phyloP scores from a whole-genome alignment of 2,797 vertebrate genomes.

The Gastrophryne carolinensis region DNA sequence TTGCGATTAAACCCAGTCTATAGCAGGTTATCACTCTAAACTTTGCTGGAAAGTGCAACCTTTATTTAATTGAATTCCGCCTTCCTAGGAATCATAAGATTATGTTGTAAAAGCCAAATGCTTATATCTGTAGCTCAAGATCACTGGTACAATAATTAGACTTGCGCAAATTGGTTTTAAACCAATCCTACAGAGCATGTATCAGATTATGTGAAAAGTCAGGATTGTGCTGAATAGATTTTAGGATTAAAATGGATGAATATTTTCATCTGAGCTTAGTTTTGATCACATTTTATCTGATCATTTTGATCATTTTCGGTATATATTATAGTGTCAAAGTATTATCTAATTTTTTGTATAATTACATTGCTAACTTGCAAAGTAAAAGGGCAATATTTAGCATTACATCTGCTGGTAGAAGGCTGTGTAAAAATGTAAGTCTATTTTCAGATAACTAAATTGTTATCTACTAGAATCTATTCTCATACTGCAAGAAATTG shows the following conservation, averaged over 20 bases:
- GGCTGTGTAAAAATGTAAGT: no score
- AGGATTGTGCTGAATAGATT: conserved; percentile 29
- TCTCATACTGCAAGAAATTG: no score
- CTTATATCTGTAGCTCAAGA: conserved; percentile 36
- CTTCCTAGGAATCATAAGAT: conserved; percentile 36
- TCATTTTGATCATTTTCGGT: conserved; percentile 14
- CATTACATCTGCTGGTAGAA: neutral
- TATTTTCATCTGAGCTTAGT: conserved; percentile 13
- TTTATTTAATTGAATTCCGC: conserved; percentile 25
- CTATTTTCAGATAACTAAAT: no score
- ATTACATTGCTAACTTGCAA: neutral
- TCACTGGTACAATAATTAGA: conserved; percentile 32
- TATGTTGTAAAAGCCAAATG: conserved; percentile 28
- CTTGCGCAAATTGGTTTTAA: conserved; percentile 38
- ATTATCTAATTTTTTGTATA: neutral
- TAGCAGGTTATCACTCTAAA: conserved; percentile 44
- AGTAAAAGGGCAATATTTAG: neutral
- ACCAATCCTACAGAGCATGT: conserved; percentile 22
- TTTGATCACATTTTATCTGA: conserved; percentile 20
- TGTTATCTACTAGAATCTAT: no score
- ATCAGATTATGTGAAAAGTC: conserved; percentile 16
- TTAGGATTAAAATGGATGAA: conserved; percentile 35
- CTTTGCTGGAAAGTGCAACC: conserved; percentile 30
- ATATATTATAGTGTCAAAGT: conserved; percentile 1
- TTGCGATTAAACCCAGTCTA: conserved; percentile 37